Evolutionary conservation across 2,797 vertebrate species (phyloP).

Genomic region (Limnodromus scolopaceus): DNA sequence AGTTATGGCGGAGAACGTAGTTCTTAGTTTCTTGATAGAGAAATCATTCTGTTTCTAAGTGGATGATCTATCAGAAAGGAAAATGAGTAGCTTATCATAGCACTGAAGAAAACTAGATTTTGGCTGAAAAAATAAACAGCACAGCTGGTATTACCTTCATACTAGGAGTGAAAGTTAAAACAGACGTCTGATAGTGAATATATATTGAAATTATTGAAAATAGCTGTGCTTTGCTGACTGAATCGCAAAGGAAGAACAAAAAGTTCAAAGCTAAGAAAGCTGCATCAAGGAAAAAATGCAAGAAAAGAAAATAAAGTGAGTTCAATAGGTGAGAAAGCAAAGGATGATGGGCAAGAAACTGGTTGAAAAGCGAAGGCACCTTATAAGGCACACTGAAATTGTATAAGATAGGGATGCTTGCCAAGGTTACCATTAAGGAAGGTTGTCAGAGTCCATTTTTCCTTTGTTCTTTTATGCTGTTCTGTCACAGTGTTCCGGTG

Average conservation of each 20-base stretch:
- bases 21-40: not conserved
- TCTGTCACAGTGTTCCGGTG: not conserved
- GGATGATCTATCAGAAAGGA: not conserved
- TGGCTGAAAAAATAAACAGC: constrained; percentile 37
- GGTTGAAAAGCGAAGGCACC: not conserved
- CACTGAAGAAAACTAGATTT: not conserved
- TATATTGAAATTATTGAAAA: constrained; percentile 47
- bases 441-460: not conserved
- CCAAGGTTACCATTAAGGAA: not conserved
- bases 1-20: not conserved
- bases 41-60: constrained; percentile 15
- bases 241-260: not conserved
- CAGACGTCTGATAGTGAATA: not conserved
- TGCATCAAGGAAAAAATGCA: not conserved
- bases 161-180: not conserved
- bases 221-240: not conserved
- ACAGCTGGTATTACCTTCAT: not conserved
- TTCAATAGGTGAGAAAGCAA: not conserved
- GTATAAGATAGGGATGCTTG: not conserved
- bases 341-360: not conserved
- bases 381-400: not conserved
- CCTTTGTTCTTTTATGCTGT: not conserved
- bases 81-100: not conserved
- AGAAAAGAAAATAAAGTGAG: not conserved
- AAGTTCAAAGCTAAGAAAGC: not conserved